Evolutionary conservation across 2,888 invertebrate genomes (phyloP), one percentile per base, ranked within the genome.

Genomic region (Tricholauxania praeusta): DNA sequence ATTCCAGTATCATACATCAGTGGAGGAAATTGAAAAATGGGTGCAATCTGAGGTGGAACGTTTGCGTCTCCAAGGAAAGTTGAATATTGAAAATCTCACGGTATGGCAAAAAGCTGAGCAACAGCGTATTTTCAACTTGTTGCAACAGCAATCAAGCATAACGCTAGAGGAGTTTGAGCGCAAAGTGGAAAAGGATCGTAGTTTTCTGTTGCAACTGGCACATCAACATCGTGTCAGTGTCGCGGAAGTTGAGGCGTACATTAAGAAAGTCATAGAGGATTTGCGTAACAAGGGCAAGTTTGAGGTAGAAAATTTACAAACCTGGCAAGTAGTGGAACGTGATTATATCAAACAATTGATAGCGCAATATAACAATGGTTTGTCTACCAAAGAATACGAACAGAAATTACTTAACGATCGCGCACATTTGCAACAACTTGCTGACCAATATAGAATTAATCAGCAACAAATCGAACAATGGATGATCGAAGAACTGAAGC

Each of bases 11-110:
- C 86, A 86, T 71, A 84, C 84, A 1, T 83, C 86, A 0, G 84
- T 86, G 0, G 85, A 85, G 75, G 86, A 86, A 72, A 85, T 86
- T 52, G 86, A 86, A n/a, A 82, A 84, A 48, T 86, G 86, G 86
- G 80, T 86, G 6, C 82, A 83, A 57, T 77, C 81, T 15, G 86
- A 86, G 69, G 79, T 86, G 4, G 80, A 80, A 7, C 80, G 85
- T 0, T 75, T 86, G 71, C 79, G 81, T 71, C 78, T 81, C 52
- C 82, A 85, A 71, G 86, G 86, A 0, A 82, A 84, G 65, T 74
- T 84, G 3, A 80, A 85, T 72, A 83, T 85, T 10, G 82, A 85
- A 60, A 79, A 85, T 69, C 72, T 85, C n/a, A 82, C 85, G 0
- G 80, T 79, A 19, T 86, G 86, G 86, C 86, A 86, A 62, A 79